A percentile compares a stretch with the other conserved stretches of the same genome.
Conservation (phyloP, 2,797 vertebrate species). For the Sebastes goodei region DNA sequence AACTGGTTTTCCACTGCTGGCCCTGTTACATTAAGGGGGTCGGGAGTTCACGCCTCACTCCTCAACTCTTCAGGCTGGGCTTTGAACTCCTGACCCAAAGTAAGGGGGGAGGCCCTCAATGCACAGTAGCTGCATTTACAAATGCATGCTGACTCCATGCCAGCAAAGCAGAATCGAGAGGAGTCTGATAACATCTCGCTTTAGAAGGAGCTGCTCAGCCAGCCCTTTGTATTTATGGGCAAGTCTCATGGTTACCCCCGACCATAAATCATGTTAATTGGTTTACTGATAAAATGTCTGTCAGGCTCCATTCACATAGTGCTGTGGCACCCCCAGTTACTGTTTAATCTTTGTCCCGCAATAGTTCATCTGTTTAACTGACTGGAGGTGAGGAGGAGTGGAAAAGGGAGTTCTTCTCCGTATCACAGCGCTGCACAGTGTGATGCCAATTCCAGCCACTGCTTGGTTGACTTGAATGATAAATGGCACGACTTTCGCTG, state of each 20-base stretch:
- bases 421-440: constrained; percentile 48
- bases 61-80: constrained; percentile 72
- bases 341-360: constrained; percentile 78
- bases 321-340: constrained; percentile 72
- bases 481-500: constrained; percentile 51
- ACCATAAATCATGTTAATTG: constrained; percentile 86
- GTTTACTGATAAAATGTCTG: constrained; percentile 83
- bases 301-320: constrained; percentile 71
- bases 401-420: constrained; percentile 54
- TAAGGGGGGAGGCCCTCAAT: constrained; percentile 40
- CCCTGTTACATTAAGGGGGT: constrained; percentile 75
- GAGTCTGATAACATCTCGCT: constrained; percentile 76
- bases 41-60: constrained; percentile 73
- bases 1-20: constrained; percentile 41
- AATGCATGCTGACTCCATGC: constrained; percentile 78
- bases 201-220: constrained; percentile 72
- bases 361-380: constrained; percentile 80
- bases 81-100: constrained; percentile 80
- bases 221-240: constrained; percentile 81
- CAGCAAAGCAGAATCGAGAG: constrained; percentile 74
- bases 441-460: constrained; percentile 63
- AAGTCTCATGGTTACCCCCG: constrained; percentile 68
- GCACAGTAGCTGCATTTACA: constrained; percentile 84
- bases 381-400: constrained; percentile 66
- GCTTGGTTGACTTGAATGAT: constrained; percentile 56